Evolutionary conservation across 2,113 vertebrate species (phyloP).

Genomic region (Cephalopterus ornatus): DNA sequence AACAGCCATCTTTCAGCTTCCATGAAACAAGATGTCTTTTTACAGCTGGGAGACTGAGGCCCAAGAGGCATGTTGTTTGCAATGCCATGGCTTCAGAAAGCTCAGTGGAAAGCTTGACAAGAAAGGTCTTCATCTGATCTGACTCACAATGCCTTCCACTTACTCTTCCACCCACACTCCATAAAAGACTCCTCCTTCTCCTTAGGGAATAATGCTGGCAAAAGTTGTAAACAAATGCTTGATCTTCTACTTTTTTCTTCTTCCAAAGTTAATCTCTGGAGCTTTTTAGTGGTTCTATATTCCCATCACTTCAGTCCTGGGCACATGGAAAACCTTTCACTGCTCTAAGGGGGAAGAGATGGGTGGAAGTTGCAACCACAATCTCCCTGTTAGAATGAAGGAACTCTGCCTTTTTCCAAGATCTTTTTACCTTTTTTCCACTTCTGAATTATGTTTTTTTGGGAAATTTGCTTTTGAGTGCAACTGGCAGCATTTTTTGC

Average conservation of each 20-base stretch:
- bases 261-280: background rate
- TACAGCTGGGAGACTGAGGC: background rate
- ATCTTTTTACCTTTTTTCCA: background rate
- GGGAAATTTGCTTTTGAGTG: background rate
- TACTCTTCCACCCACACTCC: background rate
- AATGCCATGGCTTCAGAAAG: background rate
- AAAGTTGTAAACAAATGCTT: background rate
- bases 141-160: background rate
- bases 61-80: background rate
- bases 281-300: background rate
- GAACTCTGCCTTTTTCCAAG: background rate
- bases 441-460: background rate
- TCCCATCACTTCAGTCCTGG: background rate
- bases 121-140: background rate
- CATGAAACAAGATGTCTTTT: background rate
- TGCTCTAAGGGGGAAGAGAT: background rate
- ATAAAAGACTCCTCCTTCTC: background rate
- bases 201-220: background rate
- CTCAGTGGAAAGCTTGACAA: background rate
- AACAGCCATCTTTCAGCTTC: background rate
- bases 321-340: background rate
- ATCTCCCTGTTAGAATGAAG: background rate
- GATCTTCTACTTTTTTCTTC: background rate
- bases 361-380: background rate
- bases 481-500: background rate